Conservation (phyloP, 2,113 vertebrate species). For the Hepsetus odoe region DNA sequence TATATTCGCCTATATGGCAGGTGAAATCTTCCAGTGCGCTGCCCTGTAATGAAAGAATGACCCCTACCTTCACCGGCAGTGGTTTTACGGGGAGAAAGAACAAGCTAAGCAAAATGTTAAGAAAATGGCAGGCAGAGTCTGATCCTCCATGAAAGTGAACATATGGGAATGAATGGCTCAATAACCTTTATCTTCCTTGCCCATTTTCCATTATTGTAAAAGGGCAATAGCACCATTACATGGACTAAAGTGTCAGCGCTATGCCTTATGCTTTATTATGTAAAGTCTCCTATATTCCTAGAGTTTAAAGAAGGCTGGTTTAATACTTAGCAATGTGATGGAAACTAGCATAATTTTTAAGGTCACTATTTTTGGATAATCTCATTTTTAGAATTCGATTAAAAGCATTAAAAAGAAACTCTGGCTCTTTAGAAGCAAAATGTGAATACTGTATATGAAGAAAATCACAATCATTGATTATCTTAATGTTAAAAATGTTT, state of each 20-base stretch:
- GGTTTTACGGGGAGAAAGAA: not conserved
- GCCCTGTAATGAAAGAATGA: constrained; percentile 21
- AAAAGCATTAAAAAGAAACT: no score
- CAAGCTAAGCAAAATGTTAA: not conserved
- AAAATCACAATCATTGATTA: no score
- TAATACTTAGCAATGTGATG: no score
- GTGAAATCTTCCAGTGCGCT: not conserved
- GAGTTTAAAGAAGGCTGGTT: not conserved
- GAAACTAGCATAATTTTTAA: no score
- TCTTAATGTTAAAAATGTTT: no score
- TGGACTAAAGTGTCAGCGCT: not conserved
- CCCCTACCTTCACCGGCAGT: not conserved
- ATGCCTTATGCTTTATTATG: not conserved
- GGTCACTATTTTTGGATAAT: no score
- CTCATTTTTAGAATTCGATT: no score
- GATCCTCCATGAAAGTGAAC: not conserved
- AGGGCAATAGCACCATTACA: not conserved
- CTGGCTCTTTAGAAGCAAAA: no score
- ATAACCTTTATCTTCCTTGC: not conserved
- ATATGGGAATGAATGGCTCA: not conserved
- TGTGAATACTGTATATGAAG: no score
- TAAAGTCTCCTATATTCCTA: not conserved
- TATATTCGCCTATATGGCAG: not conserved
- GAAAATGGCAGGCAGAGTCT: not conserved
- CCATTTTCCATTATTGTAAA: constrained; percentile 3